Evolutionary conservation across 1,140 invertebrate genomes (phyloP).

Genomic region (Thaumatotibia leucotreta): DNA sequence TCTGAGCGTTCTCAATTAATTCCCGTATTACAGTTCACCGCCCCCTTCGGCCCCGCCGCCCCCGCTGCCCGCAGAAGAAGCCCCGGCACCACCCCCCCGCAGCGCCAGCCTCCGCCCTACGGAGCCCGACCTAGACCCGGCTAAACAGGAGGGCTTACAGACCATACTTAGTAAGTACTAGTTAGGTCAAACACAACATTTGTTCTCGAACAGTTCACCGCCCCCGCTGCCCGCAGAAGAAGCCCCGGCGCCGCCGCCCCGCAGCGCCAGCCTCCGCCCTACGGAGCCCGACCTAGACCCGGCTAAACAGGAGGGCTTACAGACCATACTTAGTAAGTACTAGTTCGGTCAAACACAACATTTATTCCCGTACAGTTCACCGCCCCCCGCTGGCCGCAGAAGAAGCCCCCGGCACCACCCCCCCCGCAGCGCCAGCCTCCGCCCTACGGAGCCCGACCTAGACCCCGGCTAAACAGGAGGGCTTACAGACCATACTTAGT

Average conservation of each 20-base stretch:
- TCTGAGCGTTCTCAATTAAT: too few relatives aligned
- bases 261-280: not conserved
- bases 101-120: not conserved
- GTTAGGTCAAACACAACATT: too few relatives aligned
- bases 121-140: slow-evolving; percentile 42
- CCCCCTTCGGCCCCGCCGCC: slow-evolving; percentile 29
- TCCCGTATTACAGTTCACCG: slow-evolving; percentile 15
- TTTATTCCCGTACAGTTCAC: too few relatives aligned
- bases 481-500: slow-evolving; percentile 56
- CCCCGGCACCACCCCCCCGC: slow-evolving; percentile 27
- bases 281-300: slow-evolving; percentile 42
- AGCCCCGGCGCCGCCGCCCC: slow-evolving; percentile 28
- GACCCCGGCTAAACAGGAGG: slow-evolving; percentile 56
- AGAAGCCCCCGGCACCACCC: slow-evolving; percentile 29
- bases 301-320: slow-evolving; percentile 50
- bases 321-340: slow-evolving; percentile 59
- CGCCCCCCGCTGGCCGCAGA: slow-evolving; percentile 25
- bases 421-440: not conserved
- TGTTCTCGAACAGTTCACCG: slow-evolving; percentile 18
- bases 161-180: slow-evolving; percentile 61
- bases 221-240: slow-evolving; percentile 24
- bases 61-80: slow-evolving; percentile 22
- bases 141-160: slow-evolving; percentile 50
- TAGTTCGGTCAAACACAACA: too few relatives aligned
- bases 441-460: too few relatives aligned